These are phyloP conservation scores for Arnoldichthys spilopterus DNA, from an alignment of 2,797 vertebrate species.

Conservation along the genomic window DNA sequence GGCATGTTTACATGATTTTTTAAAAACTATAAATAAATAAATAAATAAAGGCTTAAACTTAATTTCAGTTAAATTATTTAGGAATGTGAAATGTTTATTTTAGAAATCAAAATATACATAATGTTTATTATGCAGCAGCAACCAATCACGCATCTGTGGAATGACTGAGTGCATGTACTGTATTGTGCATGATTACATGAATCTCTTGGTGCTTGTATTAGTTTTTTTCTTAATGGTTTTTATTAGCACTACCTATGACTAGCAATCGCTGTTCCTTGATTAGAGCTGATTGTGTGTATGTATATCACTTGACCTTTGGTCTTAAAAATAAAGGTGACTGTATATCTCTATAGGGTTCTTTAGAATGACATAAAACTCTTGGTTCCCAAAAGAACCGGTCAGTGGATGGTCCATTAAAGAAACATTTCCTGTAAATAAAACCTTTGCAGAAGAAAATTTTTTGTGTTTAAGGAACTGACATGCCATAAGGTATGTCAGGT, in stretches of 20 bases:
- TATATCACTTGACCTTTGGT: not conserved
- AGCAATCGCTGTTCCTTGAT: constrained; percentile 51
- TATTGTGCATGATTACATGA: constrained; percentile 51
- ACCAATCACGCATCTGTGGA: constrained; percentile 1
- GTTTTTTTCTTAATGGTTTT: constrained; percentile 51
- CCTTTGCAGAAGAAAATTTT: no score
- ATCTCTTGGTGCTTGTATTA: constrained; percentile 58
- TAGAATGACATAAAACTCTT: no score
- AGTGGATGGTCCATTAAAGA: no score
- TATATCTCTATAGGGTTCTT: not conserved
- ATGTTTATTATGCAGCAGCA: constrained; percentile 51
- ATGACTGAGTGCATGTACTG: constrained; percentile 19
- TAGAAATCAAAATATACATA: constrained; percentile 63
- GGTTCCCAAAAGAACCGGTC: no score
- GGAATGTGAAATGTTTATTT: constrained; percentile 59
- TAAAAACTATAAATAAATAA: constrained; percentile 44
- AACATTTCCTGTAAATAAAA: no score
- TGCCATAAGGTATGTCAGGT: no score
- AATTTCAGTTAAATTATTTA: constrained; percentile 66
- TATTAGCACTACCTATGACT: constrained; percentile 66
- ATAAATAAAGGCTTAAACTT: constrained; percentile 61
- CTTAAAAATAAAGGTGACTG: not conserved
- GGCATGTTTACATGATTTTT: constrained; percentile 59
- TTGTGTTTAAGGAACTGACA: no score
- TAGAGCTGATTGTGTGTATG: constrained; percentile 57